Evolutionary conservation across 2,113 vertebrate species (phyloP).

Genomic region (Gymnarchus niloticus): DNA sequence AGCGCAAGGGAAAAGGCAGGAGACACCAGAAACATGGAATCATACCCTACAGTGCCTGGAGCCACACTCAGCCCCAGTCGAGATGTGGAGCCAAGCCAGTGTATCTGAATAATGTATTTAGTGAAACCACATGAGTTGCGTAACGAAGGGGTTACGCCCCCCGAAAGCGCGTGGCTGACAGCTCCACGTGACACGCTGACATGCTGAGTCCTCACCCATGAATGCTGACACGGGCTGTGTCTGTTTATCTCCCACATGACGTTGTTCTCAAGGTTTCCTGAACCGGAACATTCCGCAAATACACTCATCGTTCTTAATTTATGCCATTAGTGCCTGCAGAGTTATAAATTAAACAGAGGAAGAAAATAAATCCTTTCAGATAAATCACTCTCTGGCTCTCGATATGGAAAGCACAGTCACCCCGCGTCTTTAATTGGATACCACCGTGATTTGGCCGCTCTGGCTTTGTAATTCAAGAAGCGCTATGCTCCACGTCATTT

Average conservation of each 20-base stretch:
- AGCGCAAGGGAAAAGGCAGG: too few relatives aligned
- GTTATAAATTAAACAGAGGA: not conserved
- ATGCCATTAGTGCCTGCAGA: not conserved
- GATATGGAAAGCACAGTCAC: not conserved
- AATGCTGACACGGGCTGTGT: not conserved
- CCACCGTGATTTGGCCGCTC: not conserved
- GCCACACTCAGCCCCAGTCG: too few relatives aligned
- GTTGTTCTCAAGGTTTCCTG: not conserved
- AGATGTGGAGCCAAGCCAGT: too few relatives aligned
- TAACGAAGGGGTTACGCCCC: not conserved
- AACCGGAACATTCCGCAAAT: conserved; percentile 6
- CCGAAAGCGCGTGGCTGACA: not conserved
- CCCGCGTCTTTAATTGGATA: not conserved
- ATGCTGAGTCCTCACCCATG: not conserved
- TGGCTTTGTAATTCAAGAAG: conserved; percentile 8
- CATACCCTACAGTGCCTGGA: too few relatives aligned
- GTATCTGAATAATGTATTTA: too few relatives aligned
- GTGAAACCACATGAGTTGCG: too few relatives aligned
- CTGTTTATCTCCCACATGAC: not conserved
- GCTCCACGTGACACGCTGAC: not conserved
- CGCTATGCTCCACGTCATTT: not conserved
- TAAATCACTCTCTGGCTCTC: not conserved
- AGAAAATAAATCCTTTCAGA: not conserved
- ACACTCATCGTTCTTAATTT: not conserved
- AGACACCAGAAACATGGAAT: too few relatives aligned